These are phyloP conservation scores for Ostrea denselamellosa DNA, from an alignment of 1,140 invertebrate genomes.

Conservation along the genomic window DNA sequence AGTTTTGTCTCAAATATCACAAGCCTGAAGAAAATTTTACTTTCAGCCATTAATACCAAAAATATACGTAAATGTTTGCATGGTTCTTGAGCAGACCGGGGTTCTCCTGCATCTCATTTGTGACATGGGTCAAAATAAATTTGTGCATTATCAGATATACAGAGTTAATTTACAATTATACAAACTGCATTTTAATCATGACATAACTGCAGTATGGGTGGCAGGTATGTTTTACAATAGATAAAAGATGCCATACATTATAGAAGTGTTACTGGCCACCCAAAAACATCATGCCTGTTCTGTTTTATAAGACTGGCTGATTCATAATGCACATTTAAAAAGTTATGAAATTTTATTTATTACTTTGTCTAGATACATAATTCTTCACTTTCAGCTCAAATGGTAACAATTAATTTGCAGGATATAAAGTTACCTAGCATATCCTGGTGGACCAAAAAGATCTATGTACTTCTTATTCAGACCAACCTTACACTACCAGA, in stretches of 20 bases:
- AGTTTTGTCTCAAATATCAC: too few relatives aligned
- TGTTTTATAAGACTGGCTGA: neutral
- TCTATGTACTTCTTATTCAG: too few relatives aligned
- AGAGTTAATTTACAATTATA: neutral
- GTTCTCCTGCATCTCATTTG: neutral
- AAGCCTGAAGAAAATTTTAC: too few relatives aligned
- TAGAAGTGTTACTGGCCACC: neutral
- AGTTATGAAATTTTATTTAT: neutral
- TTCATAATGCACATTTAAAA: neutral
- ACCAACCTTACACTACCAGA: too few relatives aligned
- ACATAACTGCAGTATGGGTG: conserved; percentile 6
- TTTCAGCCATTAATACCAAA: neutral
- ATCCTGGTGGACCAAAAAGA: too few relatives aligned
- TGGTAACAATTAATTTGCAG: too few relatives aligned
- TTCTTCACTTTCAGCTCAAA: neutral
- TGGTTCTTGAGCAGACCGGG: neutral
- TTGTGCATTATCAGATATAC: conserved; percentile 7
- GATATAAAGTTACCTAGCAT: too few relatives aligned
- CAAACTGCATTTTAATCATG: neutral
- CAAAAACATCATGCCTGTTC: neutral
- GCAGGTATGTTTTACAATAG: conserved; percentile 10
- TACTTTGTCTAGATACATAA: neutral
- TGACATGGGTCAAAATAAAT: neutral
- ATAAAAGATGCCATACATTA: conserved; percentile 1
- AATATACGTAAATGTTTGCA: neutral